Evolutionary conservation across 2,797 vertebrate species (phyloP).

Genomic region (Spheniscus humboldti): DNA sequence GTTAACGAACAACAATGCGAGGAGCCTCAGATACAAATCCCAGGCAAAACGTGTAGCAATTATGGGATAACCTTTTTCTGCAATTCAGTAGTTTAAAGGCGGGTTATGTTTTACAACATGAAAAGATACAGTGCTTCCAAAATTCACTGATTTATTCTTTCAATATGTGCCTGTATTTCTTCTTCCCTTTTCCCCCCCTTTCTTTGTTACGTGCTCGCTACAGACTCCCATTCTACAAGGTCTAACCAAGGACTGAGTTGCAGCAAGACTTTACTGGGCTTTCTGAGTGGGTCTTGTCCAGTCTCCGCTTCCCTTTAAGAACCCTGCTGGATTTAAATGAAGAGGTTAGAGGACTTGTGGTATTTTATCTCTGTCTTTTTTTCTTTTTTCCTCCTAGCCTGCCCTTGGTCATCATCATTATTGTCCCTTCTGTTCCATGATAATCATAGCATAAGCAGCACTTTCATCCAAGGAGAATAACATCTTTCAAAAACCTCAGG

Average conservation of each 20-base stretch:
- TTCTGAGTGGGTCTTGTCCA: not conserved
- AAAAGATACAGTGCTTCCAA: not conserved
- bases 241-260: not conserved
- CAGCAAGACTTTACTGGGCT: not conserved
- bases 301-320: not conserved
- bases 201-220: not conserved
- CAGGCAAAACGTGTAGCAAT: not conserved
- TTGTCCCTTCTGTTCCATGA: not conserved
- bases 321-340: not conserved
- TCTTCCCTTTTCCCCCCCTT: not conserved
- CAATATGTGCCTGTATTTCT: not conserved
- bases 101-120: not conserved
- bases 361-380: not conserved
- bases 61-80: not conserved
- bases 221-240: rapidly evolving
- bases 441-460: no score
- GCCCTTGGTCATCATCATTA: not conserved
- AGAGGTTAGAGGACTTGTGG: not conserved
- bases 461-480: not conserved
- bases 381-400: no score
- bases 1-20: rapidly evolving
- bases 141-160: not conserved
- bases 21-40: not conserved
- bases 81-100: not conserved
- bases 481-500: not conserved